Percentiles rank a stretch among this genome's conserved stretches.
Conservation (phyloP, 53 echinoderm and acorn worm genomes). For the Temnopleurus reevesii region DNA sequence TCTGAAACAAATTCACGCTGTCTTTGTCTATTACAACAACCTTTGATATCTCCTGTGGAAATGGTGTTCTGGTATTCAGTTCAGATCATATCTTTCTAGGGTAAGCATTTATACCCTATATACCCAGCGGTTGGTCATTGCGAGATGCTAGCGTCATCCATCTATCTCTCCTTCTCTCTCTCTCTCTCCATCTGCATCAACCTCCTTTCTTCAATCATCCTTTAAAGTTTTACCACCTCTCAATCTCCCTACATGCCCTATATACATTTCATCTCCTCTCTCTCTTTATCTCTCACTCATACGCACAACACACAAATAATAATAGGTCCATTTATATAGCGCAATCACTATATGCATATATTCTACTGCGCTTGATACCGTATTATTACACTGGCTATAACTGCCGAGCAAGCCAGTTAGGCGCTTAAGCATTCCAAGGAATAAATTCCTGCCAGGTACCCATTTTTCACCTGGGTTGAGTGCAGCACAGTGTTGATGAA, state of each 20-base stretch:
- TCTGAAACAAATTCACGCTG: neutral
- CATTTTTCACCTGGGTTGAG: no score
- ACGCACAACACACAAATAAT: no score
- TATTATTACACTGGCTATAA: no score
- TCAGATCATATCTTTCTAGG: constrained; percentile 10
- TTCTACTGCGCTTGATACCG: no score
- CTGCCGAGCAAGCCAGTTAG: no score
- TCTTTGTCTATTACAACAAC: neutral
- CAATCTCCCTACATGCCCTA: neutral
- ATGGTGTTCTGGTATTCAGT: neutral
- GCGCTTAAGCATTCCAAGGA: no score
- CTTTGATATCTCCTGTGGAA: neutral
- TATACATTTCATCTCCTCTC: neutral
- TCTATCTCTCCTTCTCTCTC: no score
- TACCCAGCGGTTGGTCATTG: neutral
- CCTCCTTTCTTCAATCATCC: neutral
- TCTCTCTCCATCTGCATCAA: neutral
- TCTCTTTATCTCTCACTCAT: no score
- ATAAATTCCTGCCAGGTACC: no score
- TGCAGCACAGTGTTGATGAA: no score
- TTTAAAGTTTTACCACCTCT: neutral
- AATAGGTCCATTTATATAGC: no score
- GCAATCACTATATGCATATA: no score
- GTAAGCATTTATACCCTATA: neutral
- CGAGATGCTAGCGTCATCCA: neutral